Base-by-base conservation (phyloP, 35 echinoderm and acorn worm species). In the Apostichopus japonicus region DNA sequence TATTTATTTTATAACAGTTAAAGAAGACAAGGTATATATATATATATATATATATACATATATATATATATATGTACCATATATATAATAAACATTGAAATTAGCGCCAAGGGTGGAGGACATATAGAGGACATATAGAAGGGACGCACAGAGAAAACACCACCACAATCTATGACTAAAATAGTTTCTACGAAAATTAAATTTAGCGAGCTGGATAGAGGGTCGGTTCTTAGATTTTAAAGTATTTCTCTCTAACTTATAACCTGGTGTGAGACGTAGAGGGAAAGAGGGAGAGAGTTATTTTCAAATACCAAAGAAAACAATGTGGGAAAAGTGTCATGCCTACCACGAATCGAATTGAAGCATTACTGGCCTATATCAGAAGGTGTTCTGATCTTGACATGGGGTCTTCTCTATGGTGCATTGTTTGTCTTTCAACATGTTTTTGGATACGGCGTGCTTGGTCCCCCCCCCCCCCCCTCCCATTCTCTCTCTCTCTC, bases 291-390 rank as follows among this genome's bases (percentile, higher is more conserved):
- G 33, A 15, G 8, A 7, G 79, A 53, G 51, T 83, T 7, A 19
- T 54, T 52, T n/a, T 83, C 13, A 16, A 83, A 16, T 52, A 19
- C 16, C 19, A 83, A 33, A 19, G 54, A 83, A 83, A 54, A 83
- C 16, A 52, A 83, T 15, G 79, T n/a, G 51, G 17, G 51, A 83
- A 83, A 52, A 52, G 79, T 83, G 79, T 83, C 79, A 55, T 54
- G n/a, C 79, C 79, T 13, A 56, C 79, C 51, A 83, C 44, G 79
- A 54, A 52, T 55, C 54, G 79, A 83, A 54, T 83, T 83, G 24
- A 83, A 54, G 54, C 33, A 83, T 83, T 83, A 83, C 79, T 54
- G n/a, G 79, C 19, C 63, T 83, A 52, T 33, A 83, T 54, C 15
- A 33, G 8, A 52, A 54, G 54, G 24, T 83, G 54, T 54, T 17